Percentiles rank a stretch among this genome's conserved stretches.
phyloP scores from a whole-genome alignment of 2,888 invertebrate genomes.

The Vesta saturnalis region DNA sequence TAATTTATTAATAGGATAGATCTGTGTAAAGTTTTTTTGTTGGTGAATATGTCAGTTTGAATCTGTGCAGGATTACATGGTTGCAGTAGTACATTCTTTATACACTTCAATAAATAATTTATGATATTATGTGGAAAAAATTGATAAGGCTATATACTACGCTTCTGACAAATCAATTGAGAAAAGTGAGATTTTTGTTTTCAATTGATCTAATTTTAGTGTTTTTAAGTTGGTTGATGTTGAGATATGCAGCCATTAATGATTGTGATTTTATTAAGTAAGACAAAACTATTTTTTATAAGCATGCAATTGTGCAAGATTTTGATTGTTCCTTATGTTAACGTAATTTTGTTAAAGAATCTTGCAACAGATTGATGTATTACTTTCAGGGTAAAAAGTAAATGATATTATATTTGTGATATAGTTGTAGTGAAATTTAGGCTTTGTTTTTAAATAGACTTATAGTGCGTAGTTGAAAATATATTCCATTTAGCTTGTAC shows the following conservation, averaged over 20 bases:
- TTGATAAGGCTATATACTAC: no score
- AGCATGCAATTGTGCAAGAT: conserved; percentile 2
- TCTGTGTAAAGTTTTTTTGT: neutral
- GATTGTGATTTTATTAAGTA: conserved; percentile 11
- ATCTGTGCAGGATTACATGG: neutral
- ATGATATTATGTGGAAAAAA: no score
- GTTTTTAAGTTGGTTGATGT: neutral
- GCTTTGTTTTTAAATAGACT: conserved; percentile 4
- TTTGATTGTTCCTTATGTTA: neutral
- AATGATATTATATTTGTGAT: conserved; percentile 13
- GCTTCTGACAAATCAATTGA: no score
- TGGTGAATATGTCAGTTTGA: neutral
- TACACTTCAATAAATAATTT: no score
- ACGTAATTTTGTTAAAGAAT: neutral
- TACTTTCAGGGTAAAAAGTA: conserved; percentile 13
- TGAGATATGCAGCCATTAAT: conserved; percentile 6
- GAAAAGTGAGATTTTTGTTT: neutral
- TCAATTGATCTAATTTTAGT: neutral
- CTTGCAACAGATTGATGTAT: neutral
- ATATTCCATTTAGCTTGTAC: neutral
- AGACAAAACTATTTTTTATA: neutral
- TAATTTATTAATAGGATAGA: neutral
- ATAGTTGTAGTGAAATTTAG: conserved; percentile 4
- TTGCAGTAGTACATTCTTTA: neutral
- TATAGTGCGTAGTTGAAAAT: neutral